A percentile compares a stretch with the other conserved stretches of the same genome.
phyloP scores from a whole-genome alignment of 1,140 invertebrate genomes.

The Drosophila kohkoa region DNA sequence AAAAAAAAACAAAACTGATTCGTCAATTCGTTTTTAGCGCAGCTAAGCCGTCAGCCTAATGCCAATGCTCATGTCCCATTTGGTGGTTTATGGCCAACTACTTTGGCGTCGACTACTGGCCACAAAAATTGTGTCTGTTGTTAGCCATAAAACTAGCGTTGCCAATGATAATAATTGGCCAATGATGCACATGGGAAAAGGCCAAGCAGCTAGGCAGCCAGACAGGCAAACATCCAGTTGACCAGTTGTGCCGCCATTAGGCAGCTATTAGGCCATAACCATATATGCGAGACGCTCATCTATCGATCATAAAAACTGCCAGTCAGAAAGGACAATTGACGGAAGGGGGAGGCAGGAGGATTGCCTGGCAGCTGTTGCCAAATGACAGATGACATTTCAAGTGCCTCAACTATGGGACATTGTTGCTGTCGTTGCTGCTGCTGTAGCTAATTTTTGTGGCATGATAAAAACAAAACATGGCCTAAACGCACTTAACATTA shows the following conservation, averaged over 20 bases:
- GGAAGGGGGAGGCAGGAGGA: no score
- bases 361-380: conserved; percentile 59
- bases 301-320: conserved; percentile 60
- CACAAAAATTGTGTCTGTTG: conserved; percentile 60
- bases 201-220: conserved; percentile 38
- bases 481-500: conserved; percentile 54
- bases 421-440: conserved; percentile 48
- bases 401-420: conserved; percentile 43
- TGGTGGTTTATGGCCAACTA: conserved; percentile 42
- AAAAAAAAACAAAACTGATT: conserved; percentile 8
- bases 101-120: conserved; percentile 24
- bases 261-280: conserved; percentile 73
- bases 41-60: conserved; percentile 32
- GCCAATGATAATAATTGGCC: conserved; percentile 77
- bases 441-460: conserved; percentile 76
- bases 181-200: conserved; percentile 80
- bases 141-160: conserved; percentile 53
- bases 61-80: conserved; percentile 26
- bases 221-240: conserved; percentile 23
- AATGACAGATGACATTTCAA: conserved; percentile 77
- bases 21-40: conserved; percentile 23
- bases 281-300: conserved; percentile 56
- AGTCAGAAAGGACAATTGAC: neutral
- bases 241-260: conserved; percentile 63
- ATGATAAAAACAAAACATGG: conserved; percentile 58